Percentiles rank a stretch among this genome's conserved stretches.
phyloP scores from a whole-genome alignment of 2,113 vertebrate genomes.

The Rhinopomastus cyanomelas region DNA sequence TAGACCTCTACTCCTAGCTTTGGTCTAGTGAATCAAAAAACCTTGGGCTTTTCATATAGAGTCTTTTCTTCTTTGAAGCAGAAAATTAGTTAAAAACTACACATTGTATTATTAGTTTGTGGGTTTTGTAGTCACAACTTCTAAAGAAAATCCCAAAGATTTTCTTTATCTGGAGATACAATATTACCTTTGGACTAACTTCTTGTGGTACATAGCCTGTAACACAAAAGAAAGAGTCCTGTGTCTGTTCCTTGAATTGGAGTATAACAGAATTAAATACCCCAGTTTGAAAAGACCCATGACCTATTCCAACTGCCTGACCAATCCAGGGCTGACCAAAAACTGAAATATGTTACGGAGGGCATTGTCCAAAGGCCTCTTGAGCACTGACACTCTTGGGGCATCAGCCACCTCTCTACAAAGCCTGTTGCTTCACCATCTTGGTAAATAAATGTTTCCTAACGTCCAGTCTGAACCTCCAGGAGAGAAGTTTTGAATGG shows the following conservation, averaged over 20 bases:
- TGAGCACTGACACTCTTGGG: too few relatives aligned
- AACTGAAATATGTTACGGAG: not conserved
- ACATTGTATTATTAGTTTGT: not conserved
- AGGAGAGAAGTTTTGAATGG: fast-evolving
- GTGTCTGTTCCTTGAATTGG: not conserved
- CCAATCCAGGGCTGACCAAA: not conserved
- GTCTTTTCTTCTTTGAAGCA: not conserved
- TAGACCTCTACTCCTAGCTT: not conserved
- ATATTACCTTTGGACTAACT: not conserved
- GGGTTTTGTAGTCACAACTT: not conserved
- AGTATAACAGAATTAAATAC: not conserved
- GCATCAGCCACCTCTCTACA: not conserved
- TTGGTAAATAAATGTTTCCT: not conserved
- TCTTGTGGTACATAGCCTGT: not conserved
- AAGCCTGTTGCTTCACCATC: not conserved
- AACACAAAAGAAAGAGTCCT: not conserved
- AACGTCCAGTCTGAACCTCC: not conserved
- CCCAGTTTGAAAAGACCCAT: not conserved
- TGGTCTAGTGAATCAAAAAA: not conserved
- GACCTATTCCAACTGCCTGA: too few relatives aligned
- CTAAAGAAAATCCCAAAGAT: not conserved
- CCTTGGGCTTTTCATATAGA: not conserved
- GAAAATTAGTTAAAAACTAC: not conserved
- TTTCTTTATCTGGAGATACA: not conserved
- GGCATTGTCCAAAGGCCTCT: not conserved